Evolutionary conservation across 2,888 invertebrate species (phyloP).

Genomic region (Matsumyia berberina): DNA sequence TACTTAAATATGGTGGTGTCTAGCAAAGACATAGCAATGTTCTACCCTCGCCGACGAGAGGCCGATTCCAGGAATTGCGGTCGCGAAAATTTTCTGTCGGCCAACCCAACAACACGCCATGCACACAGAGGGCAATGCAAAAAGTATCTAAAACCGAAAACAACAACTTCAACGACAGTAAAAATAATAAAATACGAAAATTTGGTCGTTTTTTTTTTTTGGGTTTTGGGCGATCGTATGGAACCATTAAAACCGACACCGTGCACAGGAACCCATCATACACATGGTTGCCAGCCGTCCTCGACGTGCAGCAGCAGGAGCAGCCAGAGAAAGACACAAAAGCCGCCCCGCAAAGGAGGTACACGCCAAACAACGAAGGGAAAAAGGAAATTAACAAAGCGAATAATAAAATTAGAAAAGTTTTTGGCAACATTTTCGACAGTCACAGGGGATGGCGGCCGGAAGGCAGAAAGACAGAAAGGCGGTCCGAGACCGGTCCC

Average conservation of each 20-base stretch:
- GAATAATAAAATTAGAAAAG: slow-evolving; percentile 72
- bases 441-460: background rate
- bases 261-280: slow-evolving; percentile 64
- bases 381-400: slow-evolving; percentile 68
- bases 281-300: slow-evolving; percentile 65
- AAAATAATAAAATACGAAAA: slow-evolving; percentile 59
- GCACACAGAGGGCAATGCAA: slow-evolving; percentile 65
- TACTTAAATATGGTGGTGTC: slow-evolving; percentile 61
- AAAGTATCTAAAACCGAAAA: slow-evolving; percentile 61
- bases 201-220: background rate
- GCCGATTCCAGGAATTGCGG: slow-evolving; percentile 78
- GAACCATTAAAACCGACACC: slow-evolving; percentile 67
- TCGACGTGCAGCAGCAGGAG: slow-evolving; percentile 11
- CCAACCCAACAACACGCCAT: slow-evolving; percentile 59
- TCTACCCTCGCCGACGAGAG: slow-evolving; percentile 55
- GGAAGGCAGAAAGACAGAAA: slow-evolving; percentile 3
- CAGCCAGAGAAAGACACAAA: slow-evolving; percentile 3
- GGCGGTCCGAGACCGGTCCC: slow-evolving; percentile 52
- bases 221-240: slow-evolving; percentile 65
- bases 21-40: slow-evolving; percentile 73
- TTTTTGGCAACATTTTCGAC: slow-evolving; percentile 69
- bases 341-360: background rate
- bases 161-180: slow-evolving; percentile 47
- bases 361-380: slow-evolving; percentile 25
- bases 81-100: slow-evolving; percentile 76